phyloP scores from a whole-genome alignment of 2,113 vertebrate species.

The Chloroceryle aenea region DNA sequence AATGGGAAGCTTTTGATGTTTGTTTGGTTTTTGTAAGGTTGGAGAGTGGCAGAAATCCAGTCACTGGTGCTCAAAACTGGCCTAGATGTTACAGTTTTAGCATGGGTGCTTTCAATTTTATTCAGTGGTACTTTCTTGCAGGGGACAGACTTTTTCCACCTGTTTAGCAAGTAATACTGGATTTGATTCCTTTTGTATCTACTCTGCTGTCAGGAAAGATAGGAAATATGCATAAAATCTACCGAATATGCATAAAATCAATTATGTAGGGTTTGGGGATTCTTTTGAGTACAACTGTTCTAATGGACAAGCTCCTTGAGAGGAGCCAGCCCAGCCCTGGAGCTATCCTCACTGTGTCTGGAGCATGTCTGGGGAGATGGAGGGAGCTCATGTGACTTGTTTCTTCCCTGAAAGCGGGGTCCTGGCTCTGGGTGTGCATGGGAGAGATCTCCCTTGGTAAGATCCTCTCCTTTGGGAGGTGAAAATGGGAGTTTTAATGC shows the following conservation, averaged over 20 bases:
- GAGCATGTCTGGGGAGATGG: neutral
- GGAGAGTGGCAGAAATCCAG: neutral
- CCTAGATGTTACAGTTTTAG: neutral
- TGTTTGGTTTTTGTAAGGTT: neutral
- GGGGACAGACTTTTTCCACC: neutral
- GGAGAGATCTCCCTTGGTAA: neutral
- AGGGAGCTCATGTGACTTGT: neutral
- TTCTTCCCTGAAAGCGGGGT: neutral
- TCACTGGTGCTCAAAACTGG: rapidly evolving
- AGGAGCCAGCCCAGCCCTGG: neutral
- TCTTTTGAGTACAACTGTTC: neutral
- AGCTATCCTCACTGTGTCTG: neutral
- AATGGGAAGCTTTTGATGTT: neutral
- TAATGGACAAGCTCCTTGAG: neutral
- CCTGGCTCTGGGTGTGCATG: neutral
- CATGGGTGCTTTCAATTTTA: constrained; percentile 8
- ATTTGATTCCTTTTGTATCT: neutral
- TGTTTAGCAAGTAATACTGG: neutral
- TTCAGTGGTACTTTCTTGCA: neutral
- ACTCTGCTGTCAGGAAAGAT: neutral
- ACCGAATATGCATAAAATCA: constrained; percentile 17
- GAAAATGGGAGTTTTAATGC: neutral
- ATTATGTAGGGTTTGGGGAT: neutral
- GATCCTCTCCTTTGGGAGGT: neutral
- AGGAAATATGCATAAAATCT: constrained; percentile 17